phyloP scores from a whole-genome alignment of 2,797 vertebrate species.

The Crocodylus rhombifer region DNA sequence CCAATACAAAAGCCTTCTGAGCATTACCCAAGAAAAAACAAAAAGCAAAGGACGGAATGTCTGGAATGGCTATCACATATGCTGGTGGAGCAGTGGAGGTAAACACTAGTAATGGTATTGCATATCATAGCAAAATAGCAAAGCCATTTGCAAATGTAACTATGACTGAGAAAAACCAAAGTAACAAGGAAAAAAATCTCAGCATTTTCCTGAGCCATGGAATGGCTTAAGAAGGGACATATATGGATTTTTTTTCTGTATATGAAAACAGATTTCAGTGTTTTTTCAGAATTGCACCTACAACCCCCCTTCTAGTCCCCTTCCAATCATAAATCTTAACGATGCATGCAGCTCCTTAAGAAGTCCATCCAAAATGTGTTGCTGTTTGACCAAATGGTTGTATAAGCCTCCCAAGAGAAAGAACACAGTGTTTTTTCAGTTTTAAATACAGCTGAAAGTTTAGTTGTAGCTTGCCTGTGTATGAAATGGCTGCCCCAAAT shows the following conservation, averaged over 20 bases:
- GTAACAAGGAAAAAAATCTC: not conserved
- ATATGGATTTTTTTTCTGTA: not conserved
- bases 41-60: conserved; percentile 43
- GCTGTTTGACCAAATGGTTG: conserved; percentile 62
- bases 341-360: conserved; percentile 19
- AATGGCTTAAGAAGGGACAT: not conserved
- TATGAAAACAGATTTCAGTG: conserved; percentile 9
- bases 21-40: conserved; percentile 28
- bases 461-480: not conserved
- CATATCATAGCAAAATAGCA: not conserved
- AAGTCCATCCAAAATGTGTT: conserved; percentile 42
- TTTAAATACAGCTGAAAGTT: conserved; percentile 48
- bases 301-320: not conserved
- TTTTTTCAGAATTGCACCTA: conserved; percentile 44
- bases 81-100: conserved; percentile 17
- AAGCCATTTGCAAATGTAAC: not conserved
- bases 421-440: conserved; percentile 58
- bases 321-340: conserved; percentile 50
- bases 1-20: conserved; percentile 9
- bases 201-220: not conserved
- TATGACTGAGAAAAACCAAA: conserved; percentile 15
- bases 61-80: conserved; percentile 57
- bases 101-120: not conserved
- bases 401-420: conserved; percentile 55
- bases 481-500: conserved; percentile 48